phyloP scores from a whole-genome alignment of 2,113 vertebrate genomes.

The Mionectes macconnelli region DNA sequence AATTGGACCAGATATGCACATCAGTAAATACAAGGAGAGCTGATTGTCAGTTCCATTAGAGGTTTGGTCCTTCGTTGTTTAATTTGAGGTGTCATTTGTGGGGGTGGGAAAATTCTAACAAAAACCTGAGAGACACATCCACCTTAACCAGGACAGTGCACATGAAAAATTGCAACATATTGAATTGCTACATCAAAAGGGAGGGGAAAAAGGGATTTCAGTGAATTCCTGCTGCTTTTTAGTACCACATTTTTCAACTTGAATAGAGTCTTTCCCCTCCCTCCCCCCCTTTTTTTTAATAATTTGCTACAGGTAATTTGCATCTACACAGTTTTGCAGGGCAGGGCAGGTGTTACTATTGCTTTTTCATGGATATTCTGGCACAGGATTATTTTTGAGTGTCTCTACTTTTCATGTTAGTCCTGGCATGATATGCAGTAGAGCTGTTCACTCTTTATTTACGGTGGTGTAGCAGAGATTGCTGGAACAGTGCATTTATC shows the following conservation, averaged over 20 bases:
- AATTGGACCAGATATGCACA: neutral
- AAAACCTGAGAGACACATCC: neutral
- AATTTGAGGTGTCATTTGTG: neutral
- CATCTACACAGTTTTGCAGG: neutral
- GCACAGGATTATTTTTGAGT: neutral
- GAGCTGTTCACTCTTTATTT: neutral
- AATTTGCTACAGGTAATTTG: neutral
- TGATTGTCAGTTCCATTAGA: neutral
- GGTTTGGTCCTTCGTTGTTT: neutral
- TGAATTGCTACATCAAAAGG: neutral
- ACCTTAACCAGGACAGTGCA: neutral
- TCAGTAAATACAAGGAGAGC: neutral
- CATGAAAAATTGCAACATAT: neutral
- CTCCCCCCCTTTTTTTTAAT: fast-evolving
- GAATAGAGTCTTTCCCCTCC: neutral
- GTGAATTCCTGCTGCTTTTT: neutral
- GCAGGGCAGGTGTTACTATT: neutral
- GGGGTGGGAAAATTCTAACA: neutral
- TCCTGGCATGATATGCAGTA: neutral
- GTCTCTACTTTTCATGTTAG: neutral
- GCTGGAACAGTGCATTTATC: neutral
- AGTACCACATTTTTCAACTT: neutral
- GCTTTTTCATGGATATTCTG: neutral
- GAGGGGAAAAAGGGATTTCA: neutral
- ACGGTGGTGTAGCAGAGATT: neutral